A percentile compares a stretch with the other conserved stretches of the same genome.
These are phyloP conservation scores for Lepidurus couesii DNA, from an alignment of 1,140 invertebrate species.

Conservation along the genomic window DNA sequence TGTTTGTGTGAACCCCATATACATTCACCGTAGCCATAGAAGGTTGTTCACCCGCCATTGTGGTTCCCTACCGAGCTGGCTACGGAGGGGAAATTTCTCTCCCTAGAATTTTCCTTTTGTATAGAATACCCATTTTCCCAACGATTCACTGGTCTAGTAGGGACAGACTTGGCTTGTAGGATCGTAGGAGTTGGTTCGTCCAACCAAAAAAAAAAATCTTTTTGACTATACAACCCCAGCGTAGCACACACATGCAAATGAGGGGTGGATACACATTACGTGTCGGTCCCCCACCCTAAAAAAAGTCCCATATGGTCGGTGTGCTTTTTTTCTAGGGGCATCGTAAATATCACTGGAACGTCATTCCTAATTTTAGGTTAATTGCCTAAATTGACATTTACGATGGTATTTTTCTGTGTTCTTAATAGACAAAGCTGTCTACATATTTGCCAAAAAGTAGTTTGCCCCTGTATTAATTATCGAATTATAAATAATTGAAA, in stretches of 20 bases:
- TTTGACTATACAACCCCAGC: neutral
- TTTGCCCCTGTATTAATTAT: too few relatives aligned
- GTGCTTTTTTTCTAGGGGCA: neutral
- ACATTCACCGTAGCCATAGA: neutral
- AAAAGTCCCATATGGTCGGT: neutral
- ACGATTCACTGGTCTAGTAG: neutral
- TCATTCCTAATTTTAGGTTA: neutral
- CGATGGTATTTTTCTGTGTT: neutral
- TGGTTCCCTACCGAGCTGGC: neutral
- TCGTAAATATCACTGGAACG: slow-evolving; percentile 1
- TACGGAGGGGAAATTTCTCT: neutral
- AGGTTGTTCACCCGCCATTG: slow-evolving; percentile 17
- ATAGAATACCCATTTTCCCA: neutral
- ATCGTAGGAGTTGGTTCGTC: neutral
- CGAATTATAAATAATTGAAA: too few relatives aligned
- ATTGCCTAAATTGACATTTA: neutral
- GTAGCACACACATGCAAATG: slow-evolving; percentile 15
- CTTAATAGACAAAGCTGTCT: too few relatives aligned
- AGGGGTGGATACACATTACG: neutral
- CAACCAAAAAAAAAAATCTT: neutral
- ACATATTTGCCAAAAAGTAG: too few relatives aligned
- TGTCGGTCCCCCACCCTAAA: neutral
- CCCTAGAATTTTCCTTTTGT: neutral
- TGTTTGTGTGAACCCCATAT: neutral
- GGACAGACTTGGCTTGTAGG: neutral